Evolutionary conservation across 2,797 vertebrate species (phyloP), one percentile per base, ranked within the genome.

Genomic region (Neoniphon sammara): DNA sequence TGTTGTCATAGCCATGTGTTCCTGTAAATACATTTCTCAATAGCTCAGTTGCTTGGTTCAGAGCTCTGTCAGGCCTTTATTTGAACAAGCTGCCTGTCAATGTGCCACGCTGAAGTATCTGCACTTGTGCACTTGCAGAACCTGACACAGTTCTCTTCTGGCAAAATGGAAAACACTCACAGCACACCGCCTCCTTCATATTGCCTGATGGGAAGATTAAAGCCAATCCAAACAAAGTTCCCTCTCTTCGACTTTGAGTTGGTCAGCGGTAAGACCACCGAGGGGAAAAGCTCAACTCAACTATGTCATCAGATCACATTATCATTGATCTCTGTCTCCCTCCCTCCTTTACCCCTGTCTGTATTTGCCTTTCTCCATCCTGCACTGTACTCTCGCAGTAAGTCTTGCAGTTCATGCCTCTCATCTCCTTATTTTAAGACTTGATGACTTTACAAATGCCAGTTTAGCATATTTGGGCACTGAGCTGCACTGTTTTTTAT

Each of bases 1-100:
- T 90, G 90, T 88, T 87, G 87, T 91, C 87, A 87, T 92, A 81
- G 60, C 69, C 60, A 64, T 77, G 75, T 77, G 76, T 88, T 85
- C 71, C 85, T 91, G 81, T 87, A 85, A 85, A 85, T 83, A 63
- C 74, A 82, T 82, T 77, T 75, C 78, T 83, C 79, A 85, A 57
- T 62, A 42, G 69, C 61, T 42, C 65, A 83, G 69, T 69, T 44
- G 60, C 78, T 72, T 12, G 12, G 77, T 86, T 87, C 73, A 55
- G 68, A 81, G 77, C 82, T 75, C 78, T 87, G 81, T 87, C 80
- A 80, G 77, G 67, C 85, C 83, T 91, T 92, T 90, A 92, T 92
- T 91, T 67, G 85, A 92, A 93, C 91, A 93, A 91, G 91, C 88
- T 91, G 89, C 87, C 86, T 91, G 88, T 91, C 92, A 89, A 54